Base-by-base conservation (phyloP, 2,113 vertebrate species). In the Danionella cerebrum region DNA sequence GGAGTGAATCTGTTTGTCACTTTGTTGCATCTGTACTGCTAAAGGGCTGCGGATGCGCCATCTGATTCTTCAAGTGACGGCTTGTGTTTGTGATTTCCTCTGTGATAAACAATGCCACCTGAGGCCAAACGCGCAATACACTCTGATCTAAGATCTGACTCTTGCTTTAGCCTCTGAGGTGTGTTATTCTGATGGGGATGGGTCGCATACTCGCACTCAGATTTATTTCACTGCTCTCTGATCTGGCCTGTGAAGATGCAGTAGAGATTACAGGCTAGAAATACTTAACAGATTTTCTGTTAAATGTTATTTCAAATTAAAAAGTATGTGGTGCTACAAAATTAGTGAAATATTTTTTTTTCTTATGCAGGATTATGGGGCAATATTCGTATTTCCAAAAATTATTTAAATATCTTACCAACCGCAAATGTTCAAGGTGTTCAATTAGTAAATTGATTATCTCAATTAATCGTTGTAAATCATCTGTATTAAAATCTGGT, bases 21-120 rank as follows among this genome's bases (percentile, higher is more conserved):
- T 38, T 57, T 42, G 24, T 22, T 22, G n/a, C 39, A 39, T 57
- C 35, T 57, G 53, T 14, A 57, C 39, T 39, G 53, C 53, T 39
- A 35, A 57, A 38, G 35, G 53, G 35, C 11, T 57, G 19, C 19
- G 53, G 33, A 57, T 57, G 53, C 21, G 53, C 53, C 39, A 12
- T 57, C 33, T 57, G 57, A 59, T 69, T 62, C 41, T 50, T 47
- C 29, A 64, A 42, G 55, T 57, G 54, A 58, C 39, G 29, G 65
- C 38, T 47, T 16, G 41, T 53, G 50, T 53, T 62, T 50, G 12
- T 45, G 45, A 36, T 72, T 67, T 60, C 38, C 54, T 38, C 47
- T 38, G 64, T 45, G 70, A 72, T 67, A 47, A 72, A 67, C 70
- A 62, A 62, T 36, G 70, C 39, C 14, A 50, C 64, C 55, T 12